Base-by-base conservation (phyloP, 2,797 vertebrate species). In the Garrulus glandarius region DNA sequence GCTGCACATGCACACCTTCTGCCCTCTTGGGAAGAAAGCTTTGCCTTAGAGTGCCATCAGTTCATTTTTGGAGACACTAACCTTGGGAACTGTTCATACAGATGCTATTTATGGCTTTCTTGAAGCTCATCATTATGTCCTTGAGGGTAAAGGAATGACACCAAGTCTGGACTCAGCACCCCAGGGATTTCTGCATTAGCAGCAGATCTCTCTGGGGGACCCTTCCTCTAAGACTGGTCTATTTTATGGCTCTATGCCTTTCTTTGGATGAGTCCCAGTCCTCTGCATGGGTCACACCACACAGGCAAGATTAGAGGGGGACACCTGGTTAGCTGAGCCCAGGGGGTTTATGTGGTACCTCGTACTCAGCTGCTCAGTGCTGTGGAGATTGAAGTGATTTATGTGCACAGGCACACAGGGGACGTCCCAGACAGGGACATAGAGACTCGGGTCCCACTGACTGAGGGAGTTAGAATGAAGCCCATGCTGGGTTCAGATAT, bases 91-190 rank as follows among this genome's bases (percentile, higher is more conserved):
- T 80, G 14, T 43, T 91, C 64, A 53, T 60, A 55, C 21, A 13
- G 6, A 12, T 52, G 34, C 82, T 94, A 91, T 93, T 96, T 92
- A 81, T 52, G 50, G 26, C 39, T 55, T 89, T 69, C 57, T 93
- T 85, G 61, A 89, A 85, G 34, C 20, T 53, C 32, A 71, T 69
- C 39, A 56, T 11, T 32, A 46, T 76, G 86, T 89, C 78, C 93
- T 94, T 94, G 87, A 75, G 27, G 37, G 43, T 47, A 61, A 13
- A 63, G 59, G 34, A 93, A 56, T 53, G 59, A 87, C 74, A 72
- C 18, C 0, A 1, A 16, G 21, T 63, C 60, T 2, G 3, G 34
- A 43, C 30, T 84, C 91, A 70, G 60, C 47, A 29, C 80, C 74
- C 74, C 3, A 4, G 67, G 49, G 26, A 7, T 23, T 87, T 82